Evolutionary conservation across 2,797 vertebrate genomes (phyloP), one percentile per base, ranked within the genome.

Genomic region (Urocyon cinereoargenteus): DNA sequence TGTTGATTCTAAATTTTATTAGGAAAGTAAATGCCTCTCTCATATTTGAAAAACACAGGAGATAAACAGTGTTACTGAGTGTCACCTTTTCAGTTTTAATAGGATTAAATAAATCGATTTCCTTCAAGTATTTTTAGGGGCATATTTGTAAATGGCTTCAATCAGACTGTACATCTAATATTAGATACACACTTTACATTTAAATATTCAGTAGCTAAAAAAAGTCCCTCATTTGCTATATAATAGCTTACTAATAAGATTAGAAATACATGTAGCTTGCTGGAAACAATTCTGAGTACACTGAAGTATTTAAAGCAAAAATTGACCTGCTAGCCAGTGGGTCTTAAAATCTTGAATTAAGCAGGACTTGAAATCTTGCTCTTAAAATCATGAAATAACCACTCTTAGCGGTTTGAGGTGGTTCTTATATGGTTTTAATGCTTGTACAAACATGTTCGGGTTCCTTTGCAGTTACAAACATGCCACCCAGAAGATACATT

Each of bases 401-500:
- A 2, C 59, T 34, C n/a, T 78, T 12, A 6, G 7, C 9, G 24
- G 15, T 34, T 26, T 15, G 72, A 26, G 64, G 72, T 24, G 24
- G 6, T 49, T 36, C 51, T 86, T 19, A 28, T 13, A 6, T 26
- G 34, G 10, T 85, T 81, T 24, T 51, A 62, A 12, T 12, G 59
- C 64, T 64, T 34, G 12, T n/a, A 21, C 14, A 21, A n/a, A 36
- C 36, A 7, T 45, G 40, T 45, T 45, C 40, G 40, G 40, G 40
- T 45, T 45, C 40, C 40, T 45, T 49, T 72, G 78, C 66, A 55
- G 8, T 22, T 45, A 1, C 0, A 11, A 51, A 45, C 51, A 19
- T 6, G 59, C 53, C 40, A 1, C 3, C 0, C 7, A 9, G 40
- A 59, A 31, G 64, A 49, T 0, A 0, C 3, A 1, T 2, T 1